phyloP scores from a whole-genome alignment of 2,888 invertebrate species.

The Iselma pallidipennis region DNA sequence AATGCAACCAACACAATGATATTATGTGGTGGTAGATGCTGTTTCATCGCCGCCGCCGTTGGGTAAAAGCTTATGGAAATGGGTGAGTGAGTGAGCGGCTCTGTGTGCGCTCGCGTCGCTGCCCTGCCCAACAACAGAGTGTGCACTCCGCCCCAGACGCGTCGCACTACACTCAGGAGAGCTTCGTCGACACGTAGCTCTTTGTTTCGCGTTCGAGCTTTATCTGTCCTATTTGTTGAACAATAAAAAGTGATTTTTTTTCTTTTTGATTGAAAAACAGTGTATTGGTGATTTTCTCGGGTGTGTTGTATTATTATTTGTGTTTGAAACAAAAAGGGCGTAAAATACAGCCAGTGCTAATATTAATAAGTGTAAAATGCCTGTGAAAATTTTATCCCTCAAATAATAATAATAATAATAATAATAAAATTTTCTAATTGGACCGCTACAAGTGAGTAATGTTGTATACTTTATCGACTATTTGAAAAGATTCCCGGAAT shows the following conservation, averaged over 20 bases:
- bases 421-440: too few species aligned
- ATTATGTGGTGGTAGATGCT: too few species aligned
- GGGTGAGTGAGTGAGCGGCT: constrained; percentile 29
- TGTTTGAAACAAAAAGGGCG: too few species aligned
- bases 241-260: constrained; percentile 1
- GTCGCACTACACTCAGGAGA: constrained; percentile 40
- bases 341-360: too few species aligned
- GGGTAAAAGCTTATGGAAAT: background rate
- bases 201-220: constrained; percentile 42
- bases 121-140: constrained; percentile 34
- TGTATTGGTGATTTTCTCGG: background rate
- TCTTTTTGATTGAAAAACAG: background rate
- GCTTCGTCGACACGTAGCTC: constrained; percentile 36
- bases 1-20: too few species aligned
- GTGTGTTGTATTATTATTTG: background rate
- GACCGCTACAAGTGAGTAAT: background rate
- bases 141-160: constrained; percentile 49
- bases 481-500: background rate
- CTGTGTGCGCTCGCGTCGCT: constrained; percentile 37
- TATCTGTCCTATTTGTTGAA: constrained; percentile 18
- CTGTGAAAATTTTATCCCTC: too few species aligned
- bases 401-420: too few species aligned
- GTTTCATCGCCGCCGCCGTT: too few species aligned
- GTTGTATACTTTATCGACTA: background rate
- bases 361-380: too few species aligned